Conservation (phyloP, 2,888 invertebrate genomes). For the Oasisia sp. region DNA sequence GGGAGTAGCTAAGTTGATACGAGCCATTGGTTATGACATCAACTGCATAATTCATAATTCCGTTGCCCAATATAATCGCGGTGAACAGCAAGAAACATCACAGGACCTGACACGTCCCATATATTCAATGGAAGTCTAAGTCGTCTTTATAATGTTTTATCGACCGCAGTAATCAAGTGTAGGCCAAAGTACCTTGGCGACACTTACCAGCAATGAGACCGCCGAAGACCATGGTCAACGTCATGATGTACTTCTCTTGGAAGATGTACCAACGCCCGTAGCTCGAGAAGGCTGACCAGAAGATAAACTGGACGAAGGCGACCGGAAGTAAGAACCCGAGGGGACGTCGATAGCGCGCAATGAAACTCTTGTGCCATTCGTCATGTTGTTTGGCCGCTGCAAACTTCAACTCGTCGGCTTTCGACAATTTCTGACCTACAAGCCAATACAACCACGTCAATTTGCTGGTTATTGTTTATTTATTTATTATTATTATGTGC, state of each 20-base stretch:
- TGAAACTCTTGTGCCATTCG: constrained; percentile 25
- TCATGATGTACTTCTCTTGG: constrained; percentile 54
- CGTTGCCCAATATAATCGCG: neutral
- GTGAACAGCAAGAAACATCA: neutral
- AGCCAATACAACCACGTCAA: neutral
- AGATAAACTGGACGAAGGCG: constrained; percentile 42
- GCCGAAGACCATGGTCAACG: constrained; percentile 58
- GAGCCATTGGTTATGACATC: neutral
- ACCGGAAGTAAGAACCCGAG: constrained; percentile 36
- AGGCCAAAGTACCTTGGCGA: neutral
- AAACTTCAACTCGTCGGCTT: neutral
- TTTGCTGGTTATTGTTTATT: neutral
- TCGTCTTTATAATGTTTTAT: too few species aligned
- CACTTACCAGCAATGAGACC: constrained; percentile 52
- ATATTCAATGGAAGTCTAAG: too few species aligned
- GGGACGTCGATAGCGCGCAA: constrained; percentile 32
- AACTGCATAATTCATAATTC: neutral
- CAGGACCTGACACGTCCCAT: too few species aligned
- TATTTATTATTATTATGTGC: too few species aligned
- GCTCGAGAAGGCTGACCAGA: constrained; percentile 54
- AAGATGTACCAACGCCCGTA: constrained; percentile 52
- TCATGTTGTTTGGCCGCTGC: neutral
- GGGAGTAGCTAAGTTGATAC: too few species aligned
- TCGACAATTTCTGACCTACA: constrained; percentile 3
- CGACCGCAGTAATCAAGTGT: too few species aligned